Base-by-base conservation (phyloP, 2,888 invertebrate genomes). In the Nomada fucata region DNA sequence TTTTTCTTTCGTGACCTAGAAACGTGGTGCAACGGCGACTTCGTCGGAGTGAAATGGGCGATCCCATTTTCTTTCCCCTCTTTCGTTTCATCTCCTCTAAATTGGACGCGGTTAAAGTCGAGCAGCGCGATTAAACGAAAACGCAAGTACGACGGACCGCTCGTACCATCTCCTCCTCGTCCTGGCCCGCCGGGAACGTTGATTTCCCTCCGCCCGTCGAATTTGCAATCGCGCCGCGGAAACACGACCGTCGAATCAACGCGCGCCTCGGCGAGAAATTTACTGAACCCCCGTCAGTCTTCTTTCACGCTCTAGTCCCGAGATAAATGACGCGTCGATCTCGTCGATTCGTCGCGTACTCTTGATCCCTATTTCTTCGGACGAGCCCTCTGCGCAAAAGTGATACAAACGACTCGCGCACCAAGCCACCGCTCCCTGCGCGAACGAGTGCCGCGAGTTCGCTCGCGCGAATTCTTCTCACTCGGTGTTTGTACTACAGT, bases 291-390 rank as follows among this genome's bases (percentile, higher is more conserved):
- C 75, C 76, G 71, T 82, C 79, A 79, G 82, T 82, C 82, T 79
- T 76, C 65, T 71, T 36, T 75, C 55, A 44, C 73, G 57, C 74
- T 83, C 85, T 78, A 78, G 61, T 85, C 73, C 73, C 85, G 76
- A 76, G 78, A 86, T 86, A 86, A 86, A 86, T 86, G 86, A 83
- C 1, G 2, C 74, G 76, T 77, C 60, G 72, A 59, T 69, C 61
- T 67, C 78, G 65, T 78, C 74, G 57, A 83, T 76, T 76, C 79
- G 69, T 77, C 70, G 71, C 78, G 70, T 85, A 80, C 52, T 79
- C 83, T 85, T 86, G 86, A 73, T 86, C 86, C 86, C 83, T 74
- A 65, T 86, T 76, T 64, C 60, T 80, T 52, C 71, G 69, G 83
- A 83, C 85, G 85, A 86, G 76, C 65, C 65, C 65, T 64, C 76